Percentiles rank a stretch among this genome's conserved stretches.
phyloP scores from a whole-genome alignment of 2,113 vertebrate species.

The Megaptera novaeangliae region DNA sequence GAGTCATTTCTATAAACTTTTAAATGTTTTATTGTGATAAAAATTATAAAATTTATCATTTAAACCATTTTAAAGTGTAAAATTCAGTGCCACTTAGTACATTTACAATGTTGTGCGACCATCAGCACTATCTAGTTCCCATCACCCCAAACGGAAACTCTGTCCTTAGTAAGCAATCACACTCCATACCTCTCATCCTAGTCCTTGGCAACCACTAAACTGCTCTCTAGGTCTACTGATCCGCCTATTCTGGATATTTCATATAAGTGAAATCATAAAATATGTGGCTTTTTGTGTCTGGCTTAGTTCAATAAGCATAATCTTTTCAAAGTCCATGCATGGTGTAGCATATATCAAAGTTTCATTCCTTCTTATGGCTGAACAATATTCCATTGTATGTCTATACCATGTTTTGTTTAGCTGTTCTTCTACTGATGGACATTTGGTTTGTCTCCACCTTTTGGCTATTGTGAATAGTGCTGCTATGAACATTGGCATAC shows the following conservation, averaged over 20 bases:
- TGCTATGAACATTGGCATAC: not conserved
- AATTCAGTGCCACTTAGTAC: not conserved
- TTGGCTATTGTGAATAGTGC: not conserved
- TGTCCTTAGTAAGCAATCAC: not conserved
- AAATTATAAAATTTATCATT: not conserved
- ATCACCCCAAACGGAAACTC: not conserved
- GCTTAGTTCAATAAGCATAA: not conserved
- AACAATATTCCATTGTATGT: not conserved
- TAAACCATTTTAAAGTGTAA: not conserved
- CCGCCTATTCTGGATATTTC: not conserved
- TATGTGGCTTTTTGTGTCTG: not conserved
- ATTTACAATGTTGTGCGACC: not conserved
- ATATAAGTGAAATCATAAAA: not conserved
- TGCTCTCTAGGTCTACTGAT: not conserved
- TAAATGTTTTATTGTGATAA: not conserved
- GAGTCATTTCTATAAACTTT: conserved; percentile 24
- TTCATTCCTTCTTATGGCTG: not conserved
- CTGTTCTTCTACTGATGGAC: not conserved
- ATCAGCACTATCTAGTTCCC: not conserved
- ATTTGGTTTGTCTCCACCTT: not conserved
- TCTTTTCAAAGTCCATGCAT: not conserved
- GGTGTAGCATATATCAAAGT: not conserved
- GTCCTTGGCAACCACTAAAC: not conserved
- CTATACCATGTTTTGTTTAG: not conserved
- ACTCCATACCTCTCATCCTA: not conserved